These are phyloP conservation scores for Drosophila bipectinata DNA, from an alignment of 1,140 invertebrate species.

Conservation along the genomic window DNA sequence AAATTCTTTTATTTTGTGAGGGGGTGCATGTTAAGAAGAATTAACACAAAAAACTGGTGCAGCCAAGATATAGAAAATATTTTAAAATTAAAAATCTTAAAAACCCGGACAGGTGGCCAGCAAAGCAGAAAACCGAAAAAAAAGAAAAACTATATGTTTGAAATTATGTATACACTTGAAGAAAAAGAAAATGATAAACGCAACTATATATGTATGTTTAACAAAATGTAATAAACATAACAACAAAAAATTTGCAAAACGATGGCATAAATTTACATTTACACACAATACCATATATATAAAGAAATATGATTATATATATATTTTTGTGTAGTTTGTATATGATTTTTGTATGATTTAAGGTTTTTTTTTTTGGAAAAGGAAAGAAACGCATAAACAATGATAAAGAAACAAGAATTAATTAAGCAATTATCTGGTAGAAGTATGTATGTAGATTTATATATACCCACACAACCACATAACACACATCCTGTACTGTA, in stretches of 20 bases:
- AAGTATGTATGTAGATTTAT: slow-evolving; percentile 40
- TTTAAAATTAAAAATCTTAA: slow-evolving; percentile 3
- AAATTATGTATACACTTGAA: slow-evolving; percentile 8
- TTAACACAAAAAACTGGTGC: slow-evolving; percentile 3
- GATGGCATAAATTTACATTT: slow-evolving; percentile 31
- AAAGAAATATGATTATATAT: slow-evolving; percentile 5
- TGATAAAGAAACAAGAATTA: slow-evolving; percentile 28
- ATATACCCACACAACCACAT: background rate
- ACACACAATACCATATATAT: slow-evolving; percentile 13
- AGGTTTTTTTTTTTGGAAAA: background rate
- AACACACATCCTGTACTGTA: background rate
- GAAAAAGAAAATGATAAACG: background rate
- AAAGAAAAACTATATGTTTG: slow-evolving; percentile 10
- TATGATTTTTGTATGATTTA: slow-evolving; percentile 42
- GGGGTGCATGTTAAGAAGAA: slow-evolving; percentile 11
- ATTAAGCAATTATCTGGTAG: slow-evolving; percentile 64
- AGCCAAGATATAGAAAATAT: background rate
- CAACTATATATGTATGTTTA: slow-evolving; percentile 14
- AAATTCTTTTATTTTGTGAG: slow-evolving; percentile 9
- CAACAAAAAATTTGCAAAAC: background rate
- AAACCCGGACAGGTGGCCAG: slow-evolving; percentile 23
- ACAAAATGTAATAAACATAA: slow-evolving; percentile 1
- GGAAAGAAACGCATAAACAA: background rate
- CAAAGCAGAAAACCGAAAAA: slow-evolving; percentile 2
- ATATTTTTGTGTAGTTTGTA: slow-evolving; percentile 54